These are phyloP conservation scores for Loris lydekkerianus DNA, from an alignment of 2,797 vertebrate species.

Conservation along the genomic window DNA sequence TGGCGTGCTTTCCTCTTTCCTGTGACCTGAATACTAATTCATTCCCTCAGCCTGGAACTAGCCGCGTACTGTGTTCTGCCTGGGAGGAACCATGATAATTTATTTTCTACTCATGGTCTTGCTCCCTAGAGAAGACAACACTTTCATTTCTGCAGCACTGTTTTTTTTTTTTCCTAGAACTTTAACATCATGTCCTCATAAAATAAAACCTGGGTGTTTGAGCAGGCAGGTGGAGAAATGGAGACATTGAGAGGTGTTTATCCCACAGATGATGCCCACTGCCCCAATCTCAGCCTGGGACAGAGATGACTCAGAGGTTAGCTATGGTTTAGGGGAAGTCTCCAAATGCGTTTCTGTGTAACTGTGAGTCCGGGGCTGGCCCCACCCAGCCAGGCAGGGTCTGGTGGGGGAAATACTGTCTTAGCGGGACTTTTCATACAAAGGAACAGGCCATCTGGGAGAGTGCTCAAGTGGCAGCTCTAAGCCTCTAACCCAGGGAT, in stretches of 20 bases:
- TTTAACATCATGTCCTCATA: background rate
- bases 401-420: background rate
- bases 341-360: too few relatives aligned
- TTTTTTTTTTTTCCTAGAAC: background rate
- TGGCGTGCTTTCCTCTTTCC: background rate
- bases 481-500: conserved; percentile 78
- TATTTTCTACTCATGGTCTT: background rate
- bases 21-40: background rate
- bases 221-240: background rate
- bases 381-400: background rate
- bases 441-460: conserved; percentile 75
- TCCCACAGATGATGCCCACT: background rate
- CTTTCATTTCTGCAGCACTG: background rate
- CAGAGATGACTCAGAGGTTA: background rate
- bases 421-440: conserved; percentile 82
- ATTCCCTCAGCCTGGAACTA: background rate
- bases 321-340: too few relatives aligned
- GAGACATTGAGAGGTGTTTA: too few relatives aligned
- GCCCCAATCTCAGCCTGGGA: background rate
- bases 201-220: background rate
- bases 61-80: background rate
- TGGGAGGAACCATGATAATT: background rate
- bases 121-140: background rate
- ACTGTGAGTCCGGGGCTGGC: background rate
- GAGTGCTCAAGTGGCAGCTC: conserved; percentile 84